A percentile compares a stretch with the other conserved stretches of the same genome.
Evolutionary conservation across 53 echinoderm and acorn worm species (phyloP).

Genomic region (Luidia sarsii): DNA sequence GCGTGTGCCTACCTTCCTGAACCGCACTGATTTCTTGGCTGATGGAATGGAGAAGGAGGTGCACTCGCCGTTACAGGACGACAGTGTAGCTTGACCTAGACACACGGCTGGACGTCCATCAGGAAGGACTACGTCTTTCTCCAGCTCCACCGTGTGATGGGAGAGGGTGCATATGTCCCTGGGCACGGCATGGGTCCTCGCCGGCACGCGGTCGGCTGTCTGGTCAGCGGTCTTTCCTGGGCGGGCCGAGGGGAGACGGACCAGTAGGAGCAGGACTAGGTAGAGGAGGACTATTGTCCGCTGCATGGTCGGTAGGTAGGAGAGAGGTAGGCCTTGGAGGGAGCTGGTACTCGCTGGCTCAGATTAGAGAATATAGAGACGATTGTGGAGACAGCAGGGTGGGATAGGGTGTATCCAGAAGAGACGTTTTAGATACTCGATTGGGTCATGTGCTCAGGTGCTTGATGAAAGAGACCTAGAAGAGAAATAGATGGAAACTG

Average conservation of each 20-base stretch:
- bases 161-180: slow-evolving; percentile 1
- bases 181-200: background rate
- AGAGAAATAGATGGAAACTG: no score
- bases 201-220: no score
- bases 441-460: no score
- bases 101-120: background rate
- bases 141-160: background rate
- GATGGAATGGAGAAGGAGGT: background rate
- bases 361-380: no score
- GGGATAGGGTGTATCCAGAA: no score
- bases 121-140: slow-evolving; percentile 1
- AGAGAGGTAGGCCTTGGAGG: no score
- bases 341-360: no score
- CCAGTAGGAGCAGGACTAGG: background rate
- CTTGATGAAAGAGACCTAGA: no score
- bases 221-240: no score
- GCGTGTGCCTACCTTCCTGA: slow-evolving; percentile 30
- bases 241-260: background rate
- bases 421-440: no score
- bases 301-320: background rate
- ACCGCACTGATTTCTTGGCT: background rate
- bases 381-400: no score
- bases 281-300: background rate
- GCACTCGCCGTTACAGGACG: slow-evolving; percentile 10
- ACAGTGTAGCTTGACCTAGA: background rate